Base-by-base conservation (phyloP, 2,113 vertebrate genomes). In the Stictonetta naevosa region DNA sequence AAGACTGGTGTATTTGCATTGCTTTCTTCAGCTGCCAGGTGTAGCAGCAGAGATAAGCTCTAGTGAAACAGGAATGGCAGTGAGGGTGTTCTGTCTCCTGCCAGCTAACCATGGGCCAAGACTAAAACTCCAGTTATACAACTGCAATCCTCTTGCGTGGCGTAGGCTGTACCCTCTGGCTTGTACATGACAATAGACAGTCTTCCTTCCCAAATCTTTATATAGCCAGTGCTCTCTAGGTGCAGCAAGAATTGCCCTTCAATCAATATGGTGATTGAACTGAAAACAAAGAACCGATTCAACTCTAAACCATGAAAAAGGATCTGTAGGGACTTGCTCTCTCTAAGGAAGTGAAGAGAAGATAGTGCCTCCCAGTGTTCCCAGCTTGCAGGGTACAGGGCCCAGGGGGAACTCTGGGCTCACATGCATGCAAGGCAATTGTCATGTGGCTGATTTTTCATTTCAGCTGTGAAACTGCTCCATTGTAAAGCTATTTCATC, bases 21-120 rank as follows among this genome's bases (percentile, higher is more conserved):
- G 50, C 55, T 91, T 62, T 94, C 77, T 58, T 82, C 9, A 4
- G 21, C 77, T 95, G 82, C 92, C 87, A 92, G 86, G 71, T 95
- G 87, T 86, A 93, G 73, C 83, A 90, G 63, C 52, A 93, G 91
- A 95, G 93, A 94, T 96, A 97, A 97, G 88, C 88, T 90, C 62
- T 55, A 8, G 3, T 84, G 84, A 92, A 96, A 92, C 8, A 78
- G 66, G 42, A 91, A 84, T 1, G 19, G 36, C 48, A 91, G 22
- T 34, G 40, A 95, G 67, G 91, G 48, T 94, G 55, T 52, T 83
- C 59, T 73, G 77, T 53, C 66, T 92, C 48, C 60, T 77, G 83
- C 84, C 82, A 96, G 69, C 76, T 92, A 92, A 44, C 71, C 50
- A 2, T n/a, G 46, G 75, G 71, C 55, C 72, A 84, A 83, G 59